A percentile compares a stretch with the other conserved stretches of the same genome.
Conservation (phyloP, 2,888 invertebrate species). For the Uloborus plumipes region DNA sequence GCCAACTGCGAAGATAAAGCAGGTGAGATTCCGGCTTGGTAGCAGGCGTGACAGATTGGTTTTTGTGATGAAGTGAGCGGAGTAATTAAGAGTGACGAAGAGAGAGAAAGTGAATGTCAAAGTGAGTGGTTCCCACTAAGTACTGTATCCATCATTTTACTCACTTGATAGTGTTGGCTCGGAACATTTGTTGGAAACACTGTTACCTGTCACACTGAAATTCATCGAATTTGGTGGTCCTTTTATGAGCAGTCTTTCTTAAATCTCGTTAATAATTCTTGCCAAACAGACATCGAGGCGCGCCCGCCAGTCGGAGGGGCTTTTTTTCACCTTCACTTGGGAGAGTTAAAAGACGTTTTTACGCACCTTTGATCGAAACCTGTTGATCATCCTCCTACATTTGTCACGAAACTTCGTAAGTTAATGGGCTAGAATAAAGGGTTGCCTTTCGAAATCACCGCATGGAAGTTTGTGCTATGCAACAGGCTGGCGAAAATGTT, state of each 20-base stretch:
- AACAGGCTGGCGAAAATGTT: no score
- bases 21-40: slow-evolving; percentile 48
- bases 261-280: slow-evolving; percentile 51
- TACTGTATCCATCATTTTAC: slow-evolving; percentile 57
- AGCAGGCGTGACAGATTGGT: slow-evolving; percentile 57
- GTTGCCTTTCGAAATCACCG: no score
- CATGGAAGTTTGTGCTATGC: no score
- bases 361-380: slow-evolving; percentile 2
- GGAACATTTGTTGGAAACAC: slow-evolving; percentile 41
- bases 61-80: slow-evolving; percentile 59
- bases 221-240: slow-evolving; percentile 55
- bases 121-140: slow-evolving; percentile 41
- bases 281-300: slow-evolving; percentile 7
- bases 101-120: slow-evolving; percentile 58
- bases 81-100: slow-evolving; percentile 61
- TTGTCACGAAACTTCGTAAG: no score
- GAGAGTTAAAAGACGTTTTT: neutral
- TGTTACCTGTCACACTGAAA: slow-evolving; percentile 54
- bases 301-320: neutral
- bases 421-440: no score
- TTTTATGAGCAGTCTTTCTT: slow-evolving; percentile 9
- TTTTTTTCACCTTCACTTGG: neutral
- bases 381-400: neutral
- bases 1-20: slow-evolving; percentile 49
- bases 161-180: slow-evolving; percentile 52